Evolutionary conservation across 1,140 invertebrate genomes (phyloP).

Genomic region (Ostrea denselamellosa): DNA sequence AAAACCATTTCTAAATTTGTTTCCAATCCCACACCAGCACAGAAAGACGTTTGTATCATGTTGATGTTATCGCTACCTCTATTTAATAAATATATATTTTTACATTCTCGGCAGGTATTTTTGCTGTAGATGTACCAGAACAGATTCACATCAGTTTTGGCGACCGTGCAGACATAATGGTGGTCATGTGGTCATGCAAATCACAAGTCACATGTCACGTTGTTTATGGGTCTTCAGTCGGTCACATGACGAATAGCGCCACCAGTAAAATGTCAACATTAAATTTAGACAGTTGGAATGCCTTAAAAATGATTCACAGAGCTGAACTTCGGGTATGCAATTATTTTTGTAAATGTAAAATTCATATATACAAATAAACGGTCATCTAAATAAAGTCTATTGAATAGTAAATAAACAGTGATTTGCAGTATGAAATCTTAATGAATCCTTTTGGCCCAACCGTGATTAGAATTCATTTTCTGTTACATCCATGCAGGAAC

Average conservation of each 20-base stretch:
- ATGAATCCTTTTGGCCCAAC: no score
- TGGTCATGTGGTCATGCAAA: conserved; percentile 58
- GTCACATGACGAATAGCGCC: neutral
- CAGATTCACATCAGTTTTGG: conserved; percentile 60
- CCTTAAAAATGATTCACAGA: conserved; percentile 53
- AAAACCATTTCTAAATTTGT: neutral
- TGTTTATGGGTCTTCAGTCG: conserved; percentile 32
- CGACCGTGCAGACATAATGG: conserved; percentile 41
- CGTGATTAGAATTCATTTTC: neutral
- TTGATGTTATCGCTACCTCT: no score
- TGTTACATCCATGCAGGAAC: neutral
- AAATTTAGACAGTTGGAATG: conserved; percentile 37
- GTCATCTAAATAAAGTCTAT: no score
- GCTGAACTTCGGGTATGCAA: conserved; percentile 49
- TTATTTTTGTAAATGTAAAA: neutral
- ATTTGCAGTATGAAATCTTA: no score
- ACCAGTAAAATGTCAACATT: conserved; percentile 21
- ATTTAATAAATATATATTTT: neutral
- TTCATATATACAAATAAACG: no score
- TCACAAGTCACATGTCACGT: conserved; percentile 44
- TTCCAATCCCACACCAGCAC: no score
- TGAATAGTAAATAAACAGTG: no score
- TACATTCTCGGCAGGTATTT: neutral
- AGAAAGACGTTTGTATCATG: no score
- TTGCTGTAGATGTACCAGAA: conserved; percentile 79